Percentiles rank a stretch among this genome's conserved stretches.
Conservation (phyloP, 1,140 invertebrate species). For the Leptestheria dahalacensis region DNA sequence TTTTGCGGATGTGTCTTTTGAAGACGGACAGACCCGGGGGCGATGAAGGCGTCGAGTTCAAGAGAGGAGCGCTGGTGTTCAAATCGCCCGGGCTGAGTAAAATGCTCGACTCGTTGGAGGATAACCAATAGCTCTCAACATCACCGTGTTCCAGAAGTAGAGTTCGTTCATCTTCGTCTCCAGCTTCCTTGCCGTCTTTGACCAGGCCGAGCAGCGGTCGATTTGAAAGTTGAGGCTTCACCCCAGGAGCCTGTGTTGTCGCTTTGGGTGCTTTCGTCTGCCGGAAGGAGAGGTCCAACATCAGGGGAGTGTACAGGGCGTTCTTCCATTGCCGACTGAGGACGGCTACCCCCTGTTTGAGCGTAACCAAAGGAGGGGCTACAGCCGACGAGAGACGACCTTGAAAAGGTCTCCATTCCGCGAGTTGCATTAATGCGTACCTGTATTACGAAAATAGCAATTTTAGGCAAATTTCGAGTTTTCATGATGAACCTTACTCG, state of each 20-base stretch:
- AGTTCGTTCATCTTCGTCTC: constrained; percentile 3
- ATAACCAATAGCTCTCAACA: constrained; percentile 4
- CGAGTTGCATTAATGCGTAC: constrained; percentile 49
- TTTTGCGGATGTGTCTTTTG: neutral
- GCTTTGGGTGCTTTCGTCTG: constrained; percentile 25
- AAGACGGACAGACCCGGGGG: neutral
- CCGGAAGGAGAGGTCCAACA: constrained; percentile 50
- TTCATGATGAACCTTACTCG: no score
- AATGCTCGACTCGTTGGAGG: constrained; percentile 4
- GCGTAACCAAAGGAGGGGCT: constrained; percentile 68
- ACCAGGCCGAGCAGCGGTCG: neutral
- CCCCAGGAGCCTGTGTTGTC: neutral
- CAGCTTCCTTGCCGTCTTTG: neutral
- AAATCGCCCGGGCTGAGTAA: constrained; percentile 5
- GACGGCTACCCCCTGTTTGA: constrained; percentile 81
- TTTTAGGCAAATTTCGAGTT: no score
- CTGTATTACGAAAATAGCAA: no score
- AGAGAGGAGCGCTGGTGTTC: neutral
- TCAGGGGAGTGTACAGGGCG: constrained; percentile 78
- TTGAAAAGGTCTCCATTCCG: constrained; percentile 58
- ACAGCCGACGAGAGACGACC: constrained; percentile 45
- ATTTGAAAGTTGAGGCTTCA: neutral
- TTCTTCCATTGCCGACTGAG: constrained; percentile 93
- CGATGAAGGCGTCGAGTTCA: constrained; percentile 1
- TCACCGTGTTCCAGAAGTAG: neutral